These are phyloP conservation scores for Stenotaenia linearis DNA, from an alignment of 2,888 invertebrate genomes.

Conservation along the genomic window DNA sequence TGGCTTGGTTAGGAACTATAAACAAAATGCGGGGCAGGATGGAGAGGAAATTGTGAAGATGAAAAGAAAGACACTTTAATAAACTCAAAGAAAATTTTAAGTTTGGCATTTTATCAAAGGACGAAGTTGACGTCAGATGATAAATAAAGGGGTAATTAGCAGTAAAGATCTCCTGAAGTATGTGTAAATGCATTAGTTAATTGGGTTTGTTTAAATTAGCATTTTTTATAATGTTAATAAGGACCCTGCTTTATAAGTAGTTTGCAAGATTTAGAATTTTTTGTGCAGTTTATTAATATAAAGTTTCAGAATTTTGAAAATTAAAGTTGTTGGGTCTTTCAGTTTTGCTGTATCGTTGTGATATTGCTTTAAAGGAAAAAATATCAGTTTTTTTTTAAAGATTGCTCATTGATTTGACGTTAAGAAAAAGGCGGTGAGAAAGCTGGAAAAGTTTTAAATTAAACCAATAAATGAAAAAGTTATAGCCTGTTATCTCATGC, in stretches of 20 bases:
- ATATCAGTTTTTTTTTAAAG: neutral
- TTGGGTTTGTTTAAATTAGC: neutral
- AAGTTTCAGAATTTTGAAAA: neutral
- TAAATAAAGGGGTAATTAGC: neutral
- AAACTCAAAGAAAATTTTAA: neutral
- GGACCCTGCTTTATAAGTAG: neutral
- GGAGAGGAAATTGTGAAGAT: neutral
- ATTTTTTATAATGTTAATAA: neutral
- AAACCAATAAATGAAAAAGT: neutral
- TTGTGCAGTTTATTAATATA: neutral
- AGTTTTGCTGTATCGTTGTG: neutral
- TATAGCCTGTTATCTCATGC: neutral
- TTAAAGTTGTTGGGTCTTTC: neutral
- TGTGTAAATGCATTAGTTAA: neutral
- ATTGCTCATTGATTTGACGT: neutral
- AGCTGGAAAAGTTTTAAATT: neutral
- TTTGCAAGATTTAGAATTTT: neutral
- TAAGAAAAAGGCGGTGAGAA: neutral
- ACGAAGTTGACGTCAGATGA: neutral
- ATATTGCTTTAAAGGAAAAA: neutral
- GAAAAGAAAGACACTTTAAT: neutral
- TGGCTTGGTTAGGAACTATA: conserved; percentile 10
- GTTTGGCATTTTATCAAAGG: neutral
- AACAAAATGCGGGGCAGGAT: neutral
- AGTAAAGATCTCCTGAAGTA: neutral